phyloP scores from a whole-genome alignment of 1,140 invertebrate species.

The Kradibia gibbosae region DNA sequence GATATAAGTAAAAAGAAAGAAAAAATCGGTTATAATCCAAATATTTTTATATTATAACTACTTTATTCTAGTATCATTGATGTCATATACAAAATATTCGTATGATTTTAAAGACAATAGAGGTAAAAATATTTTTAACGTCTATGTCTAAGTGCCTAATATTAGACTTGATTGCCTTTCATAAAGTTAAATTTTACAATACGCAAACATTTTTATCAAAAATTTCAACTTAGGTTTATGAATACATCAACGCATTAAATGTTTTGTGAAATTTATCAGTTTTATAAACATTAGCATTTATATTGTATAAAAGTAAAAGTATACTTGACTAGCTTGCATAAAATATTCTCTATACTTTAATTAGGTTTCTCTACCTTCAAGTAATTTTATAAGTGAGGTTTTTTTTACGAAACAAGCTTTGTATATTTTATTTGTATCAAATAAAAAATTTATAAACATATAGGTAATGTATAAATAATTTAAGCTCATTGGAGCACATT shows the following conservation, averaged over 20 bases:
- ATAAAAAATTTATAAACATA: conserved; percentile 43
- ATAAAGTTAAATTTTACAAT: conserved; percentile 6
- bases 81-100: conserved; percentile 40
- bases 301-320: conserved; percentile 33
- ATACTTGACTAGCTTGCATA: conserved; percentile 5
- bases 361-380: conserved; percentile 34
- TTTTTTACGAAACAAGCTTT: conserved; percentile 39
- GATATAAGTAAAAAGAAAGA: conserved; percentile 10
- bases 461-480: conserved; percentile 2
- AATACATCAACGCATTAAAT: conserved; percentile 14
- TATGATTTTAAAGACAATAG: conserved; percentile 1
- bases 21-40: conserved; percentile 34
- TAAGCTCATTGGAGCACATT: neutral
- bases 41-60: conserved; percentile 43
- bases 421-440: conserved; percentile 50
- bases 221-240: conserved; percentile 22
- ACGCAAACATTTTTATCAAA: conserved; percentile 29
- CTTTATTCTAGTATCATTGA: conserved; percentile 31
- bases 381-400: conserved; percentile 32
- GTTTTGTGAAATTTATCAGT: conserved; percentile 35
- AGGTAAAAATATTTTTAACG: neutral
- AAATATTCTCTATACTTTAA: conserved; percentile 9
- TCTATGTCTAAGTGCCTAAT: conserved; percentile 39
- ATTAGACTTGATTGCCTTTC: conserved; percentile 35
- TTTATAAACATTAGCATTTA: conserved; percentile 48